Conservation (phyloP, 2,797 vertebrate species). For the Leuciscus waleckii region DNA sequence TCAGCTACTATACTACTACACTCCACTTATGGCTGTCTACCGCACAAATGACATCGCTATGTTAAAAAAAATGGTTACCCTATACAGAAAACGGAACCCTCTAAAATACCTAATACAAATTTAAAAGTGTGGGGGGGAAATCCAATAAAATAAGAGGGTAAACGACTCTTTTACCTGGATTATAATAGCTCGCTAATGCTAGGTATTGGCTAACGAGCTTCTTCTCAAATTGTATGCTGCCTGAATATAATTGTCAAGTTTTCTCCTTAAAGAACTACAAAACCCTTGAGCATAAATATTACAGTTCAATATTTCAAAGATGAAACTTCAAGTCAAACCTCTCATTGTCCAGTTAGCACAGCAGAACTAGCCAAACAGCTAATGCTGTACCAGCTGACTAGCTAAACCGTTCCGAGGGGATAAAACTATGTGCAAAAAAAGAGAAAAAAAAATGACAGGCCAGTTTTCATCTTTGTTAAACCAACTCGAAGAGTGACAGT, state of each 20-base stretch:
- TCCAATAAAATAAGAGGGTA: neutral
- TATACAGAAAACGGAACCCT: neutral
- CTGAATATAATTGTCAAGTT: neutral
- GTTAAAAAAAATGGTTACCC: neutral
- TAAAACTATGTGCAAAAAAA: conserved; percentile 43
- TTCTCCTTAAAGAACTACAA: neutral
- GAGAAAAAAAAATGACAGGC: conserved; percentile 51
- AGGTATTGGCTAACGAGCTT: conserved; percentile 25
- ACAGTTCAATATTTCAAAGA: neutral
- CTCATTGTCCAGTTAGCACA: conserved; percentile 37
- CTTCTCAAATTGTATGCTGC: neutral
- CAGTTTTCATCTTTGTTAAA: conserved; percentile 36
- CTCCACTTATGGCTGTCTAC: neutral
- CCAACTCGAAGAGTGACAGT: conserved; percentile 4
- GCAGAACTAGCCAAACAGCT: conserved; percentile 33
- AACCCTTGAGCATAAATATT: neutral
- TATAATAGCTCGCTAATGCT: conserved; percentile 28
- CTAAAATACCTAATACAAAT: neutral
- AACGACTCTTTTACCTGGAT: neutral
- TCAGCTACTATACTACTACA: conserved; percentile 11
- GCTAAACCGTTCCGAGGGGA: conserved; percentile 46
- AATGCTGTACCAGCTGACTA: conserved; percentile 53
- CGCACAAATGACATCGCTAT: neutral
- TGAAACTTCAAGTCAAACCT: neutral
- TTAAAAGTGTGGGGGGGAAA: neutral